Percentiles rank a stretch among this genome's conserved stretches.
Evolutionary conservation across 2,113 vertebrate species (phyloP).

Genomic region (Tautogolabrus adspersus): DNA sequence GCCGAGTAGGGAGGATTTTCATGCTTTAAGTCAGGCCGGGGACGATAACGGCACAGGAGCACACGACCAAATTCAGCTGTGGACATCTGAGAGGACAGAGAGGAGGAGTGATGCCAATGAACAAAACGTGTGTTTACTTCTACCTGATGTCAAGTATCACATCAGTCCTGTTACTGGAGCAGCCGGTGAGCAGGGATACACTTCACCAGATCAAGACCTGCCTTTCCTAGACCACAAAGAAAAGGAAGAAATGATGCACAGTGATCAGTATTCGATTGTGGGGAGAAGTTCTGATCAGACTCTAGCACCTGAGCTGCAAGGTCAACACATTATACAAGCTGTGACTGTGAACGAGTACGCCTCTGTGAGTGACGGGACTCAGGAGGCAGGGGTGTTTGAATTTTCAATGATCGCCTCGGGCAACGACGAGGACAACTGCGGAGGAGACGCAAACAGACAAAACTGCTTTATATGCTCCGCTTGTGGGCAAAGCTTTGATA

Average conservation of each 20-base stretch:
- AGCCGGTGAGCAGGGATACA: slow-evolving; percentile 16
- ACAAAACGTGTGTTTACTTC: background rate
- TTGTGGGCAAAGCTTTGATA: slow-evolving; percentile 74
- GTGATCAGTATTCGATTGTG: slow-evolving; percentile 6
- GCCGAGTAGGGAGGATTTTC: slow-evolving; percentile 30
- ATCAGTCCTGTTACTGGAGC: background rate
- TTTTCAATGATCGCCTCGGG: slow-evolving; percentile 10
- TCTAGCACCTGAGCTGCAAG: slow-evolving; percentile 5
- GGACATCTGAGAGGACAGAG: slow-evolving; percentile 22
- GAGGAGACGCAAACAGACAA: background rate
- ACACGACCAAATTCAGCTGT: slow-evolving; percentile 29
- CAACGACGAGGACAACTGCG: background rate
- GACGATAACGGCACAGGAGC: background rate
- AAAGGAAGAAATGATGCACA: slow-evolving; percentile 17
- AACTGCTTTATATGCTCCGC: slow-evolving; percentile 72
- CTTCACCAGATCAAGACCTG: background rate
- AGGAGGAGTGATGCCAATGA: background rate
- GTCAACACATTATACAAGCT: slow-evolving; percentile 7
- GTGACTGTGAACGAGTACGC: slow-evolving; percentile 20
- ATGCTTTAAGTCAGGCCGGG: background rate
- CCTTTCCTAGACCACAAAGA: slow-evolving; percentile 40
- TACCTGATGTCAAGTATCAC: slow-evolving; percentile 46
- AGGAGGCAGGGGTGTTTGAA: slow-evolving; percentile 26
- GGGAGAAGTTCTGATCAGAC: slow-evolving; percentile 11
- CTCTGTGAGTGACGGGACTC: background rate